Conservation (phyloP, 2,113 vertebrate species). For the Rhea americana region DNA sequence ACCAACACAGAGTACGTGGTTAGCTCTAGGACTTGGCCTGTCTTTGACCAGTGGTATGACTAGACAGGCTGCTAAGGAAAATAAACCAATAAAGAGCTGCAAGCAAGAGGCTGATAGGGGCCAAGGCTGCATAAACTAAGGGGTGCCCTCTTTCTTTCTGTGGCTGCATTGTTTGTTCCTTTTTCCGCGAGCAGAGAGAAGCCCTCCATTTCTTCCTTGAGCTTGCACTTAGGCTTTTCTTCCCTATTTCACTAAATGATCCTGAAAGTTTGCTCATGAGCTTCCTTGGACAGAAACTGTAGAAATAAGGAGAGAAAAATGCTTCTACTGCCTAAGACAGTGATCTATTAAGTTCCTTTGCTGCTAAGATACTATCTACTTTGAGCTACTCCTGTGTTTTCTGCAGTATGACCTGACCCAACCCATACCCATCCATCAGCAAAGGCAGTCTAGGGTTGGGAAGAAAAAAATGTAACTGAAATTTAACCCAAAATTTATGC, state of each 20-base stretch:
- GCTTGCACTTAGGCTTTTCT: background rate
- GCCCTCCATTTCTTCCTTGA: background rate
- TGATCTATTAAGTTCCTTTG: background rate
- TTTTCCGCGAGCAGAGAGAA: background rate
- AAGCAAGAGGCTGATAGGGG: background rate
- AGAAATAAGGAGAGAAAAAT: background rate
- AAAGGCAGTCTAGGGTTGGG: background rate
- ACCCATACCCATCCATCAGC: background rate
- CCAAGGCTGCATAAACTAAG: background rate
- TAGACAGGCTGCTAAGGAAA: background rate
- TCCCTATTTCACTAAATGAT: background rate
- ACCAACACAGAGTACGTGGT: fast-evolving
- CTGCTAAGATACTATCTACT: slow-evolving; percentile 33
- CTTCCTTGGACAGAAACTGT: background rate
- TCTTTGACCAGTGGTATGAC: fast-evolving
- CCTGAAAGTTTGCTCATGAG: background rate
- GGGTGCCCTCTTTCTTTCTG: background rate
- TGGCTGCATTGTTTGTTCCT: background rate
- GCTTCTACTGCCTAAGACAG: background rate
- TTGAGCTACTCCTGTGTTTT: background rate
- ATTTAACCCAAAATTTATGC: background rate
- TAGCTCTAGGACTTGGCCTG: background rate
- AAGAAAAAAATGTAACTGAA: background rate
- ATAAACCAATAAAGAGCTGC: no score
- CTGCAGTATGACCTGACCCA: background rate